These are phyloP conservation scores for Bagarius yarrelli DNA, from an alignment of 2,113 vertebrate species.

Conservation along the genomic window DNA sequence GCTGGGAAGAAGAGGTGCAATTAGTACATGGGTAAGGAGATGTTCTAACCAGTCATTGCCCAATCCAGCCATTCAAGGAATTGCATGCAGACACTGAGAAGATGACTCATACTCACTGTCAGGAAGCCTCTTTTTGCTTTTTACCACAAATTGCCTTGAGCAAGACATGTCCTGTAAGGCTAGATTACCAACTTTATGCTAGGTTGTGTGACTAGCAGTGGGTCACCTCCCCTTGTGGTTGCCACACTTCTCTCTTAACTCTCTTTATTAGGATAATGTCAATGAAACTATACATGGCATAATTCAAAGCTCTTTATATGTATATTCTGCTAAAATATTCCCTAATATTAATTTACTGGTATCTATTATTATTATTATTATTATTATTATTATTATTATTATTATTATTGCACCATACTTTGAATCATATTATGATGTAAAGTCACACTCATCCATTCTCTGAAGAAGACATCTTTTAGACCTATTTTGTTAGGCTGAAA, in stretches of 20 bases:
- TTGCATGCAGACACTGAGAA: slow-evolving; percentile 42
- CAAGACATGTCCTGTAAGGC: slow-evolving; percentile 38
- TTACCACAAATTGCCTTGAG: slow-evolving; percentile 47
- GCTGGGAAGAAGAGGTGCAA: not conserved
- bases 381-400: not conserved
- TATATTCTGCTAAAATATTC: slow-evolving; percentile 7
- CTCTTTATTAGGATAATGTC: slow-evolving; percentile 16
- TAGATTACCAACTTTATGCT: slow-evolving; percentile 34
- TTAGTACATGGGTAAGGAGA: slow-evolving; percentile 38
- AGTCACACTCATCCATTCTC: not conserved
- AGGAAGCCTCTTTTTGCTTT: slow-evolving; percentile 44
- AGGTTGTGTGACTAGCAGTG: slow-evolving; percentile 24
- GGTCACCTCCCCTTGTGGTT: slow-evolving; percentile 21
- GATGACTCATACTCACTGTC: slow-evolving; percentile 41
- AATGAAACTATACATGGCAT: slow-evolving; percentile 5
- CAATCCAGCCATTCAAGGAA: slow-evolving; percentile 47
- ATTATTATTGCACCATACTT: not conserved
- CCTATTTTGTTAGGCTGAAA: not conserved
- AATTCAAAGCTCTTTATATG: not conserved
- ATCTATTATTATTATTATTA: not conserved
- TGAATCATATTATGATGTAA: not conserved
- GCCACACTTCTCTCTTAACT: slow-evolving; percentile 17
- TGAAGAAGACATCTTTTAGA: not conserved
- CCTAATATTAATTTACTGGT: not conserved
- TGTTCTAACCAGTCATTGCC: slow-evolving; percentile 46